These are phyloP conservation scores for Catagonus wagneri DNA, from an alignment of 2,113 vertebrate genomes.

Conservation along the genomic window DNA sequence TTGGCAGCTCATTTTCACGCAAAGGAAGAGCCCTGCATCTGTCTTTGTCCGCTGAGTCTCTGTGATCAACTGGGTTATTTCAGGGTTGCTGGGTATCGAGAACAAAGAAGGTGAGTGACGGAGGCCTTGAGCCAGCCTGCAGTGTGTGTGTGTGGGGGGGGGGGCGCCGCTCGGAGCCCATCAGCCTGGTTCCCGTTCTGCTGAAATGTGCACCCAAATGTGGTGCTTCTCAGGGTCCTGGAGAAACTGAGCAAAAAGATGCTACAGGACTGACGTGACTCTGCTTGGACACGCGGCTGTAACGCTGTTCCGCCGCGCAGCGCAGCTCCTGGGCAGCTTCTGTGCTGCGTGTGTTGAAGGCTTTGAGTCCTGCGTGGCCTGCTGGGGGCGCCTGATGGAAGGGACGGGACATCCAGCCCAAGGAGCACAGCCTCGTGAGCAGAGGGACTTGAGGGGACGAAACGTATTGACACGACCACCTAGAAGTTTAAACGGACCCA, in stretches of 20 bases:
- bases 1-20: neutral
- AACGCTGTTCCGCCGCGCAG: too few species aligned
- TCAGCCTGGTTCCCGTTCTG: neutral
- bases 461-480: constrained; percentile 61
- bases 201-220: neutral
- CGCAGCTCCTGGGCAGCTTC: too few species aligned
- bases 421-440: constrained; percentile 58
- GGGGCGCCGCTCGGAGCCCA: too few species aligned
- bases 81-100: neutral
- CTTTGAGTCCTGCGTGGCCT: too few species aligned
- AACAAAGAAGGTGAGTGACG: neutral
- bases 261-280: neutral
- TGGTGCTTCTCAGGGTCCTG: neutral
- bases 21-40: neutral
- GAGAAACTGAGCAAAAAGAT: neutral
- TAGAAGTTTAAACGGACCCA: constrained; percentile 72
- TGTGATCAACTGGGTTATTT: neutral
- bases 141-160: too few species aligned
- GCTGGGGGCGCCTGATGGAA: neutral
- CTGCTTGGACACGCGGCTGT: too few species aligned
- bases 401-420: constrained; percentile 63
- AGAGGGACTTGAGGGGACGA: constrained; percentile 60
- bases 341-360: too few species aligned
- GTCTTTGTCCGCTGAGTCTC: neutral
- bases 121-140: neutral